A percentile compares a stretch with the other conserved stretches of the same genome.
These are phyloP conservation scores for Pyrrhosoma nymphula DNA, from an alignment of 2,888 invertebrate genomes.

Conservation along the genomic window DNA sequence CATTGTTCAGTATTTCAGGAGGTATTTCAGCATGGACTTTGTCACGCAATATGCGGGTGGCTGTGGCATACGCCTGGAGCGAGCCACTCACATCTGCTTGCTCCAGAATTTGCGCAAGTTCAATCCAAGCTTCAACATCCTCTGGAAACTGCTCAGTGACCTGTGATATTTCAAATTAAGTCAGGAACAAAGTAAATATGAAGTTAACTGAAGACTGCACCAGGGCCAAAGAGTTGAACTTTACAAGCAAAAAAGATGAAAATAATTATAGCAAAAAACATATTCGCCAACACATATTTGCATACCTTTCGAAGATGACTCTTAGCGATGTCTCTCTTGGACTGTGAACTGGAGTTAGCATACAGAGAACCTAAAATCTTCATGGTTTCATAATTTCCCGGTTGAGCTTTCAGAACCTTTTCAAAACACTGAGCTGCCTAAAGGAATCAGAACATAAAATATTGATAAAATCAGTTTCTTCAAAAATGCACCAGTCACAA, in stretches of 20 bases:
- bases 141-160: slow-evolving; percentile 97
- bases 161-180: slow-evolving; percentile 44
- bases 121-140: slow-evolving; percentile 99
- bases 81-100: slow-evolving; percentile 94
- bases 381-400: slow-evolving; percentile 99
- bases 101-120: slow-evolving; percentile 98
- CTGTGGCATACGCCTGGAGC: slow-evolving; percentile 94
- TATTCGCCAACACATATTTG: neutral
- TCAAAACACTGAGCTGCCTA: slow-evolving; percentile 99
- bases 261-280: neutral
- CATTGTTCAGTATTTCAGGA: slow-evolving; percentile 98
- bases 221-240: too few relatives aligned
- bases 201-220: neutral
- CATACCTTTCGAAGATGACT: slow-evolving; percentile 93
- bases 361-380: slow-evolving; percentile 99
- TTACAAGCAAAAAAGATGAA: too few relatives aligned
- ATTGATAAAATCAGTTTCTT: neutral
- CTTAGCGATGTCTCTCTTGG: slow-evolving; percentile 95
- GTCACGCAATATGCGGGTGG: slow-evolving; percentile 94
- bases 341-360: slow-evolving; percentile 92
- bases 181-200: neutral
- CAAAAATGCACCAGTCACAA: too few relatives aligned
- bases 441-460: slow-evolving; percentile 68
- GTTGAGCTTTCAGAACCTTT: slow-evolving; percentile 97
- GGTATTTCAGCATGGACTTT: slow-evolving; percentile 97